Evolutionary conservation across 2,888 invertebrate species (phyloP), one percentile per base, ranked within the genome.

Genomic region (Craniophora ligustri): DNA sequence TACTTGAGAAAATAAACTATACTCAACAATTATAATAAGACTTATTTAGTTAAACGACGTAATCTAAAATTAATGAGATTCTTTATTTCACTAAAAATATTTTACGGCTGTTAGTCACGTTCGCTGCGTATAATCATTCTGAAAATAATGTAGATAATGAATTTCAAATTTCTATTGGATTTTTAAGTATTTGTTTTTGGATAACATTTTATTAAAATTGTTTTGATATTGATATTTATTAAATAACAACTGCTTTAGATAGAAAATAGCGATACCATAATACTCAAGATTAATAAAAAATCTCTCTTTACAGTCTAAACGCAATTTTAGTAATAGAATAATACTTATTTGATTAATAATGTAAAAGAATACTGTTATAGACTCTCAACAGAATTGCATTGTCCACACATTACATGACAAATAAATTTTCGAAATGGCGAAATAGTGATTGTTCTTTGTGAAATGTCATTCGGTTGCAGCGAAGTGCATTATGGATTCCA

Each of bases 401-500:
- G 71, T 50, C 42, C 32, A 60, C 69, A 45, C 54, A 56, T 62
- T 57, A 57, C 34, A 26, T 21, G 51, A 62, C 63, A 57, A 56
- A 65, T 67, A 51, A 44, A 65, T 56, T 67, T 64, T 56, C 57
- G 36, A 57, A 64, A 73, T 70, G 47, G 58, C 54, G 40, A 64
- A 63, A 70, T 71, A 56, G 57, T 76, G 76, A 80, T 81, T 75
- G 83, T 74, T 72, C 78, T 72, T 78, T 72, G 72, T 81, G 71
- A 88, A 88, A 88, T 88, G 86, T 85, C 88, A 84, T 79, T 76
- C 69, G 75, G 69, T 73, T 72, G 72, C 69, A 74, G 67, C 76
- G 73, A 70, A 64, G 58, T 72, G 74, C 85, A 91, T 91, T 88
- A 90, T 79, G 79, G 76, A 90, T 87, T 89, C 88, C 87, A 91